Base-by-base conservation (phyloP, 1,140 invertebrate genomes). In the Heliconius hewitsoni region DNA sequence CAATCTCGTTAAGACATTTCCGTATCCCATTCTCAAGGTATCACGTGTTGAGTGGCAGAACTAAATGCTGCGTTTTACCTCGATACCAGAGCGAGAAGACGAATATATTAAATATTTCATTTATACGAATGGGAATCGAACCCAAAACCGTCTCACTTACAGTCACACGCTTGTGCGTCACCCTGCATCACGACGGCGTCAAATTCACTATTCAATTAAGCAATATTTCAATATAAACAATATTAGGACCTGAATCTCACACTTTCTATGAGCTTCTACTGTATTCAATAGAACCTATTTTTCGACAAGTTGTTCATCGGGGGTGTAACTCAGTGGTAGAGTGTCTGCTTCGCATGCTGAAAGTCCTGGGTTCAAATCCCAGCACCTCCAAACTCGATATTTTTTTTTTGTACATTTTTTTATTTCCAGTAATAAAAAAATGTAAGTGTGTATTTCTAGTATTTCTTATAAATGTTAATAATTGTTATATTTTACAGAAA, bases 331-430 rank as follows among this genome's bases (percentile, higher is more conserved):
- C 85, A 87, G 85, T 84, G 86, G 86, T 87, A 87, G 86, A 87
- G 86, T 87, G 86, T 87, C 86, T 87, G 86, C 86, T 87, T 87
- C 86, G 86, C 86, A 87, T 87, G 86, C 84, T 87, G 86, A 87
- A 87, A 87, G 86, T 87, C 86, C 86, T 87, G 86, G 86, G 86
- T 87, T 87, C 86, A 87, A 87, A 85, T 87, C 86, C 86, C 86
- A 87, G 86, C 86, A 81, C 77, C 86, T 87, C 86, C 86, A 87
- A 73, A 34, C 30, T 0, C 1, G 1, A 57, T 27, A 71, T 77
- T 42, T 71, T 73, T 50, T n/a, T 66, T 70, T 66, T 2, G 2
- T 57, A 71, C 30, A 8, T 46, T 8, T 57, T 23, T 23, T 57
- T 57, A 9, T 23, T 23, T 57, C 2, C 19, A 8, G 3, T 57